These are phyloP conservation scores for Macrosoma leucophasiata DNA, from an alignment of 2,888 invertebrate genomes.

Conservation along the genomic window DNA sequence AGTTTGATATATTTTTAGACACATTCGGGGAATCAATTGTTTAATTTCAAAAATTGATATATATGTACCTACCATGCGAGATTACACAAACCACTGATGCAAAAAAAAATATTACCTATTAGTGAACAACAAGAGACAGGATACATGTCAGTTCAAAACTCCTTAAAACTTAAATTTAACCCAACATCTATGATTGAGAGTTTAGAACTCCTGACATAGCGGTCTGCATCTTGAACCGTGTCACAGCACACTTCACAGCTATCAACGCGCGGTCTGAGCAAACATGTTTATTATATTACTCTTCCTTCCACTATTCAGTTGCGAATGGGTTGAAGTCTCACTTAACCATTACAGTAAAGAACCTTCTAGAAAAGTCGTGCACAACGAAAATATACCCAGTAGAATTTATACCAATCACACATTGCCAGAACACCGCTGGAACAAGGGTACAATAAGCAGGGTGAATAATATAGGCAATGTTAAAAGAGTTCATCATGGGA, in stretches of 20 bases:
- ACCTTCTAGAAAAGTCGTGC: conserved; percentile 24
- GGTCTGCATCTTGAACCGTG: conserved; percentile 28
- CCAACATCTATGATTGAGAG: no score
- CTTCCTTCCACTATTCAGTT: conserved; percentile 29
- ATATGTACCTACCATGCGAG: no score
- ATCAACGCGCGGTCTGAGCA: conserved; percentile 22
- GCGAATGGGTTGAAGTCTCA: conserved; percentile 66
- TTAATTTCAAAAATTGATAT: no score
- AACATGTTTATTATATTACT: conserved; percentile 38
- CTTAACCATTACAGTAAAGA: conserved; percentile 50
- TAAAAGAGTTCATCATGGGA: conserved; percentile 29
- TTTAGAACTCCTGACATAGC: conserved; percentile 41
- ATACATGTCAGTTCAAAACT: no score
- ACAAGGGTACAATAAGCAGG: conserved; percentile 32
- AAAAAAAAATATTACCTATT: no score
- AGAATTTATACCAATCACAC: conserved; percentile 39
- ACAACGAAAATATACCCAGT: conserved; percentile 22
- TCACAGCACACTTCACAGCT: conserved; percentile 41
- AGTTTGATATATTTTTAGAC: no score
- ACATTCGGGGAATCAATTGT: no score
- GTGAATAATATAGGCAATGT: conserved; percentile 39
- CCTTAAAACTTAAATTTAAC: no score
- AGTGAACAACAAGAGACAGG: no score
- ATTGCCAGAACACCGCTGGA: conserved; percentile 32
- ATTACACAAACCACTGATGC: no score